Evolutionary conservation across 2,797 vertebrate genomes (phyloP).

Genomic region (Tinamus major): DNA sequence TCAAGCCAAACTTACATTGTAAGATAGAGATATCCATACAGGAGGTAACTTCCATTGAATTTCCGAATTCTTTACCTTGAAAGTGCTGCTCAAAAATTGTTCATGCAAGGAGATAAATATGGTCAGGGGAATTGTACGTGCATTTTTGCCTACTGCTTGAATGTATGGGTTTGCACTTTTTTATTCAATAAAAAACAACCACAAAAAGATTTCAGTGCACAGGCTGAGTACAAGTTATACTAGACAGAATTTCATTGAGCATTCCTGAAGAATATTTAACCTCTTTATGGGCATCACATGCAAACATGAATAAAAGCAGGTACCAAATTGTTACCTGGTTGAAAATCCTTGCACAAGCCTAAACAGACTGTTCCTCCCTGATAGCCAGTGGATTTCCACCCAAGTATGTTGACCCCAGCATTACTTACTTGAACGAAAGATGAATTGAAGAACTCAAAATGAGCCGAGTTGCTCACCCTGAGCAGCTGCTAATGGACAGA

Average conservation of each 20-base stretch:
- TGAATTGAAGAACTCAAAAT: accelerated
- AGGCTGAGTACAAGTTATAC: not conserved
- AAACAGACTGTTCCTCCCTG: accelerated
- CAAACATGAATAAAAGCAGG: not conserved
- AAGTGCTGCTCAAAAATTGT: not conserved
- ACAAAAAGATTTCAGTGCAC: not conserved
- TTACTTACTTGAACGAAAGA: not conserved
- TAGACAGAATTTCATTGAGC: not conserved
- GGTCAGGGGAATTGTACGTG: not conserved
- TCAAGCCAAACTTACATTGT: not conserved
- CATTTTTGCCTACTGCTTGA: not conserved
- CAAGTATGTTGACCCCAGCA: accelerated
- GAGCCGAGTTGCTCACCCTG: accelerated
- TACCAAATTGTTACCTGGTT: not conserved
- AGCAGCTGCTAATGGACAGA: too few relatives aligned
- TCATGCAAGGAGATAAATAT: not conserved
- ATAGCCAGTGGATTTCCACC: too few relatives aligned
- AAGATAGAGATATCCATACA: not conserved
- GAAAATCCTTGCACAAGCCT: not conserved
- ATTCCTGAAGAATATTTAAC: not conserved
- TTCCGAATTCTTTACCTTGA: not conserved
- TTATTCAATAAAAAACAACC: not conserved
- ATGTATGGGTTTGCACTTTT: accelerated
- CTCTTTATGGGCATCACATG: not conserved
- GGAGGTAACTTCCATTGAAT: not conserved